Evolutionary conservation across 2,113 vertebrate species (phyloP), one percentile per base, ranked within the genome.

Genomic region (Hemicordylus capensis): DNA sequence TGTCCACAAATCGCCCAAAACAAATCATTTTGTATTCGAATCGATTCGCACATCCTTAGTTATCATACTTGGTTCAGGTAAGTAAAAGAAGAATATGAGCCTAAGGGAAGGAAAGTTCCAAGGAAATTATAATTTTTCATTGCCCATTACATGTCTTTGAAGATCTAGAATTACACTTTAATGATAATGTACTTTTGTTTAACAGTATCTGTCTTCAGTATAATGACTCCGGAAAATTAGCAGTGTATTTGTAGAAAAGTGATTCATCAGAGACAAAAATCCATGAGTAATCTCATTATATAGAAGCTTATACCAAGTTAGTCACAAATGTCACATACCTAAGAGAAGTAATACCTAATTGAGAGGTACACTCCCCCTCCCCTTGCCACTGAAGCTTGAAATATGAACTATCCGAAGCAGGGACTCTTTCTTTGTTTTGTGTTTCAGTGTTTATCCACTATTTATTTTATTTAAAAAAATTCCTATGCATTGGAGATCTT

Each of bases 71-170:
- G 59, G n/a, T 85, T 48, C 64, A 54, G 22, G 39, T 73, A 87
- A 75, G 78, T 89, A 82, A 77, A 89, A 93, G 75, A 93, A 80
- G 15, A 90, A 84, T 73, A 10, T 69, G 44, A 93, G 31, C 83
- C 75, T 70, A 84, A 87, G 75, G 87, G 89, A 90, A 76, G 70
- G 58, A n/a, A 10, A 1, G 1, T 48, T 77, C 73, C 75, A 76
- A 89, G n/a, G 28, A 87, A n/a, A 2, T 69, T 79, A 92, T 58
- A 75, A 39, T 54, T 31, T 39, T 9, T 0, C 54, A 20, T 64
- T 67, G 81, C 85, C 81, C 51, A 20, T 73, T 87, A 34, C 1
- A 85, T 80, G 85, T 87, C 1, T 66, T 78, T 44, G 9, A 90
- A 76, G 4, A 24, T 85, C 2, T 76, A 89, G 59, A 85, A 92